Evolutionary conservation across 2,888 invertebrate species (phyloP).

Genomic region (Oligia strigilis): DNA sequence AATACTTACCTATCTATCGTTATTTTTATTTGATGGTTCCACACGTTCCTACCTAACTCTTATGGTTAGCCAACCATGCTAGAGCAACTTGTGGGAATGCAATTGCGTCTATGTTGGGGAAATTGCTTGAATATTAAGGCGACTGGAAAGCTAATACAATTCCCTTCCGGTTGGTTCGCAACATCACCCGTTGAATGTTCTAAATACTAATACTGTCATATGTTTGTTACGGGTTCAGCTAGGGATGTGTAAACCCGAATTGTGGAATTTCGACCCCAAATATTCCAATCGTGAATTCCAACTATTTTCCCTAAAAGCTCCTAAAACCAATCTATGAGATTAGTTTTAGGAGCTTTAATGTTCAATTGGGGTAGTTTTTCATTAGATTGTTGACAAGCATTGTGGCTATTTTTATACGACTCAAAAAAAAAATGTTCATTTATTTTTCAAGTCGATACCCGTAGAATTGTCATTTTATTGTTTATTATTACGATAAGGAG

Average conservation of each 20-base stretch:
- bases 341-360: conserved; percentile 62
- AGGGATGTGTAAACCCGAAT: conserved; percentile 20
- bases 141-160: conserved; percentile 44
- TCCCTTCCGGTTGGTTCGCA: conserved; percentile 19
- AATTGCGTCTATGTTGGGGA: conserved; percentile 36
- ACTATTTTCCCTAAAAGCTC: conserved; percentile 70
- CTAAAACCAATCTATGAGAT: conserved; percentile 40
- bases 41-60: neutral
- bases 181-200: conserved; percentile 10
- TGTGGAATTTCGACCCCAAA: conserved; percentile 30
- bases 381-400: conserved; percentile 9
- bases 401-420: neutral
- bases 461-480: conserved; percentile 23
- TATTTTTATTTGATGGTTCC: too few relatives aligned
- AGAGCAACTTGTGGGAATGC: conserved; percentile 21
- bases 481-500: conserved; percentile 24
- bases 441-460: conserved; percentile 12
- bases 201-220: conserved; percentile 26
- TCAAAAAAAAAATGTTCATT: neutral
- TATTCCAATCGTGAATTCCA: conserved; percentile 64
- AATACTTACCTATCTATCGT: neutral
- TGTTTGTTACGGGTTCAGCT: neutral
- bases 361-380: conserved; percentile 23
- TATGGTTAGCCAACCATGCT: conserved; percentile 9
- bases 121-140: conserved; percentile 47